Percentiles rank a stretch among this genome's conserved stretches.
Evolutionary conservation across 2,797 vertebrate species (phyloP).

Genomic region (Chaetodon trifasciatus): DNA sequence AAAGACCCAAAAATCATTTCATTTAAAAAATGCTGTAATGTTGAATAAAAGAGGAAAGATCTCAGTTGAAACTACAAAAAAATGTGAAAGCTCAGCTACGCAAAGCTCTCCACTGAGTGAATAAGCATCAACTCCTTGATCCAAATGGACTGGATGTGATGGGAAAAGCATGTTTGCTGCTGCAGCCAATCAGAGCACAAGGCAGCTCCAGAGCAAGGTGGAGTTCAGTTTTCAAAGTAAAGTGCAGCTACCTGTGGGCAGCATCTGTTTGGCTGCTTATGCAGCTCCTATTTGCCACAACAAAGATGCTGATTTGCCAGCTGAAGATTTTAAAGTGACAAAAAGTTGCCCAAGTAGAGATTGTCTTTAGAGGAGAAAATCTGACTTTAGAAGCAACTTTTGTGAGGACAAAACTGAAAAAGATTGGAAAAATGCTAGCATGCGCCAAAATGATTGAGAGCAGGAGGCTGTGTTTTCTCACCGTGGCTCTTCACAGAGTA

Average conservation of each 20-base stretch:
- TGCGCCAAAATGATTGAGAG: neutral
- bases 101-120: neutral
- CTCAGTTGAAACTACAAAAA: neutral
- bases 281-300: slow-evolving; percentile 4
- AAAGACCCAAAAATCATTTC: neutral
- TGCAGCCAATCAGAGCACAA: slow-evolving; percentile 74
- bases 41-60: neutral
- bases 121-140: neutral
- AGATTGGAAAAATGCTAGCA: neutral
- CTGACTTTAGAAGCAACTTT: slow-evolving; percentile 1
- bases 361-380: slow-evolving; percentile 6
- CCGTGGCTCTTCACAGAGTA: slow-evolving; percentile 93
- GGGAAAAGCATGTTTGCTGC: slow-evolving; percentile 47
- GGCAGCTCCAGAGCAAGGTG: slow-evolving; percentile 28
- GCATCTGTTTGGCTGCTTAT: slow-evolving; percentile 35
- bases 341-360: slow-evolving; percentile 13
- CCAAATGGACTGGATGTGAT: slow-evolving; percentile 40
- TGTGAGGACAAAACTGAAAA: neutral
- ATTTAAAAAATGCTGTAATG: slow-evolving; percentile 9
- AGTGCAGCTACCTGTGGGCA: slow-evolving; percentile 41
- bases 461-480: slow-evolving; percentile 79
- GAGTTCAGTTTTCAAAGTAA: slow-evolving; percentile 66
- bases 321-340: slow-evolving; percentile 1
- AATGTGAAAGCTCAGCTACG: neutral
- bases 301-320: slow-evolving; percentile 21